Evolutionary conservation across 2,888 invertebrate species (phyloP), one percentile per base, ranked within the genome.

Genomic region (Caenorhabditis panamensis): DNA sequence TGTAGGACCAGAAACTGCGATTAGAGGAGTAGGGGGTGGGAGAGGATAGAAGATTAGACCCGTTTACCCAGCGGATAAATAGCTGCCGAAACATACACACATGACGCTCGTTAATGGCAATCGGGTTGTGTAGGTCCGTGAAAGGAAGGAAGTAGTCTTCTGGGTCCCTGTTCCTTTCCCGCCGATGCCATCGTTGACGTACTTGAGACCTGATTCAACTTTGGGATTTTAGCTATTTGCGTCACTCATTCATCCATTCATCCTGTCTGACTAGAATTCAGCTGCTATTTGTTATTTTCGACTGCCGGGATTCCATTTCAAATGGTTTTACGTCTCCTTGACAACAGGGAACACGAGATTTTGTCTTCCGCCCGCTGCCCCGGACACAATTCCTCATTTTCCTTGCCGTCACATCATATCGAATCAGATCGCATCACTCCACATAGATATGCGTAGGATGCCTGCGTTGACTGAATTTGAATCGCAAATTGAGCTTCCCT

Each of bases 71-170:
- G 18, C 20, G 11, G 49, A 49, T 49, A 22, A 49, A 49, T 49
- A 22, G 18, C 20, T 49, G 49, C 22, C 49, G 22, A 49, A 49
- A 49, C 49, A 49, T 16, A 22, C 49, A 49, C 49, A 22, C 49
- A 49, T 54, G 66, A 67, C 58, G 58, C n/a, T 68, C 58, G 49
- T 59, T 69, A 61, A 61, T 49, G n/a, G 59, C 49, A 59, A 22
- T 53, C 24, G n/a, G 47, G 28, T 20, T 41, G 41, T 36, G 37
- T 51, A 51, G 53, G 53, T 66, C 41, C 54, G 41, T 66, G 53
- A 22, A 31, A 54, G 49, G n/a, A 66, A 54, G 54, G 36, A 51
- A 54, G 18, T 54, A 66, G 37, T 54, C 36, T 66, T 64, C 63
- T 28, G 36, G 22, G 47, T 24, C 37, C 53, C 36, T 37, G 31